phyloP scores from a whole-genome alignment of 2,113 vertebrate genomes.

The mouse (Mus musculus) region DNA sequence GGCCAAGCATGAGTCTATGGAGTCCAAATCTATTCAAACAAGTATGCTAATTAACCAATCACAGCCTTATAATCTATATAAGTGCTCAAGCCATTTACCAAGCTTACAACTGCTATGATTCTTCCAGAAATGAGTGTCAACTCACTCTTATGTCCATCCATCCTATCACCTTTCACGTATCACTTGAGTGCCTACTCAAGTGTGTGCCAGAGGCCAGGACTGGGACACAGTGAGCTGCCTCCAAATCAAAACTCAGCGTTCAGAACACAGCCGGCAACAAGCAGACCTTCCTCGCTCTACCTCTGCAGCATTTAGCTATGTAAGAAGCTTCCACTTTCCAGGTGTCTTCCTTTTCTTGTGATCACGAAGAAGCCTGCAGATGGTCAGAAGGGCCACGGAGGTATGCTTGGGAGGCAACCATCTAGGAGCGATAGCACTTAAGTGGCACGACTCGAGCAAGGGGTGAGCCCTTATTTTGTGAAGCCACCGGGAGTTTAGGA shows the following conservation, averaged over 20 bases:
- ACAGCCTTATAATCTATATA: neutral
- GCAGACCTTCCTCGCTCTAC: neutral
- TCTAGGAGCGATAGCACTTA: neutral
- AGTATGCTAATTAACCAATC: neutral
- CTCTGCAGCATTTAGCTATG: neutral
- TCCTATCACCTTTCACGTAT: neutral
- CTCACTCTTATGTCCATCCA: neutral
- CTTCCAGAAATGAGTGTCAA: neutral
- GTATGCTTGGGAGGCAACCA: neutral
- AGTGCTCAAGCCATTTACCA: neutral
- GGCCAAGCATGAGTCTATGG: no score
- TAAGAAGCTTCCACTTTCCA: neutral
- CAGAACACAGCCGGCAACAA: neutral
- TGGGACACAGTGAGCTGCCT: neutral
- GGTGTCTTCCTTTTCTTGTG: neutral
- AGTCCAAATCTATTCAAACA: no score
- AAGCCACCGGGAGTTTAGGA: neutral
- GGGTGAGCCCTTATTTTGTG: neutral
- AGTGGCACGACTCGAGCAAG: fast-evolving
- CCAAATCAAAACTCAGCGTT: neutral
- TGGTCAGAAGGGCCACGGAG: neutral
- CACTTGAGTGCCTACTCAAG: neutral
- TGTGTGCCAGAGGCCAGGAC: no score
- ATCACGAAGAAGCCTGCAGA: neutral
- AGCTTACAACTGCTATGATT: neutral